Evolutionary conservation across 2,888 invertebrate genomes (phyloP).

Genomic region (Coecobrya sp.): DNA sequence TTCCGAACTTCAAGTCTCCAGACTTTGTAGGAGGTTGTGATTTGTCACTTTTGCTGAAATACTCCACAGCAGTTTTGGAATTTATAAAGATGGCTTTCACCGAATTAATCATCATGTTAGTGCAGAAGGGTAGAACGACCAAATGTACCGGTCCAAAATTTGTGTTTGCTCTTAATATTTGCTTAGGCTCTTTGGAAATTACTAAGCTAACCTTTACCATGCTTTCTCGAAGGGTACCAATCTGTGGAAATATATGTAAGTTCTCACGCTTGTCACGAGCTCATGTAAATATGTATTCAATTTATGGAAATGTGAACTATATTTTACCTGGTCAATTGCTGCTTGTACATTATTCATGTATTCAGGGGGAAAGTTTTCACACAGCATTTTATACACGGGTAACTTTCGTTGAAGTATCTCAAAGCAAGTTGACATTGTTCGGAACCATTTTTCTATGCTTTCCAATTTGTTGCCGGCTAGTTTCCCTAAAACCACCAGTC

Average conservation of each 20-base stretch:
- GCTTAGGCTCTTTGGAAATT: slow-evolving; percentile 65
- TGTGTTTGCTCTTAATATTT: slow-evolving; percentile 46
- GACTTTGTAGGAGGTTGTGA: slow-evolving; percentile 34
- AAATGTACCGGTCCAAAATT: slow-evolving; percentile 48
- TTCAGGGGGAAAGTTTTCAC: background rate
- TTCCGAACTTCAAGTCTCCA: slow-evolving; percentile 30
- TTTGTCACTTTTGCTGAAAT: background rate
- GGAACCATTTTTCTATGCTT: slow-evolving; percentile 50
- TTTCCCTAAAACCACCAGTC: slow-evolving; percentile 51
- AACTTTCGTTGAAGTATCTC: background rate
- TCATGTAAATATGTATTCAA: too few relatives aligned
- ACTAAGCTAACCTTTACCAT: slow-evolving; percentile 33
- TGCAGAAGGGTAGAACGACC: background rate
- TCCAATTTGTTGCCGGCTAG: slow-evolving; percentile 9
- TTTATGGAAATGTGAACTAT: too few relatives aligned
- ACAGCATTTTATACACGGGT: background rate
- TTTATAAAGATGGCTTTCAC: slow-evolving; percentile 18
- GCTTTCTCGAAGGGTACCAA: background rate
- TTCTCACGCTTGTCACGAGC: too few relatives aligned
- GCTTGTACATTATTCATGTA: background rate
- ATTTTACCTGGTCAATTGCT: background rate
- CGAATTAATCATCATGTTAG: slow-evolving; percentile 6
- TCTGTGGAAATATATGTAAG: background rate
- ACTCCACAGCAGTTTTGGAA: background rate
- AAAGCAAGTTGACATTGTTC: slow-evolving; percentile 27